phyloP scores from a whole-genome alignment of 2,797 vertebrate species.

The Tokudaia tokunoshimensis region DNA sequence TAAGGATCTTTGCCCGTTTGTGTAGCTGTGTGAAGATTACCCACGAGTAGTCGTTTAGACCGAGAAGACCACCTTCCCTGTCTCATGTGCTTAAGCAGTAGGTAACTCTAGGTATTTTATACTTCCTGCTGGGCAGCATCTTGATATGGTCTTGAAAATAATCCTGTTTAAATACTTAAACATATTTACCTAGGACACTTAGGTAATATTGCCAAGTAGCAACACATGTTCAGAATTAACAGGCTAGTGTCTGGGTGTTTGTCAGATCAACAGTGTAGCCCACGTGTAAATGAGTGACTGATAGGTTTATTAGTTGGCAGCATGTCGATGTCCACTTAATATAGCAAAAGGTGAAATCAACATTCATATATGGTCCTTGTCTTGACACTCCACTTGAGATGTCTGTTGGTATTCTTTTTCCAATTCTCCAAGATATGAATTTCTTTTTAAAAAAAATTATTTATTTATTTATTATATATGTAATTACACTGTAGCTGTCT shows the following conservation, averaged over 20 bases:
- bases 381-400: neutral
- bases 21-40: too few relatives aligned
- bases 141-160: neutral
- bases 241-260: neutral
- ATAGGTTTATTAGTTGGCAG: neutral
- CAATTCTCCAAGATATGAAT: neutral
- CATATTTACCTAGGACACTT: neutral
- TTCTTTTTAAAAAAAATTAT: neutral
- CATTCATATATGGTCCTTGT: neutral
- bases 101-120: neutral
- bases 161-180: neutral
- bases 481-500: too few relatives aligned
- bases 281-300: neutral
- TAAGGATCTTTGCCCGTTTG: too few relatives aligned
- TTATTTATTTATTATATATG: too few relatives aligned
- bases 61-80: neutral
- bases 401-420: neutral
- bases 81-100: neutral
- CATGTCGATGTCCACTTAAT: neutral
- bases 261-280: conserved; percentile 9
- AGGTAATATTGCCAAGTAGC: neutral
- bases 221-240: neutral
- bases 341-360: neutral
- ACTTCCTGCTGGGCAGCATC: neutral
- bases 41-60: too few relatives aligned